These are phyloP conservation scores for Octopus sinensis DNA, from an alignment of 1,140 invertebrate species.

Conservation along the genomic window DNA sequence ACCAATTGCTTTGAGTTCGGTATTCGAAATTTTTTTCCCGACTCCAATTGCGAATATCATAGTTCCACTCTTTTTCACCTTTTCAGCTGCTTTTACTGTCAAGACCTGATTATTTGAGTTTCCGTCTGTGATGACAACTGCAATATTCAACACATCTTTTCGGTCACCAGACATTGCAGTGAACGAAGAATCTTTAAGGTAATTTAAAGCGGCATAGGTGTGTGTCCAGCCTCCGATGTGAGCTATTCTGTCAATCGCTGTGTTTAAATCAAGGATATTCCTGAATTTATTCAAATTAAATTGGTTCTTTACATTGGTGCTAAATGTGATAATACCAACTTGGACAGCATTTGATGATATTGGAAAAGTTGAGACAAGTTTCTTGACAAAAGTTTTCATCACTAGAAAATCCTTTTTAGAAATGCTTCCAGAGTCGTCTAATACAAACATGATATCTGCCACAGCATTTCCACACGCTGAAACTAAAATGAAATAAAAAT, in stretches of 20 bases:
- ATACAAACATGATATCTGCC: constrained; percentile 43
- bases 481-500: too few relatives aligned
- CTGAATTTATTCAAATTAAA: constrained; percentile 15
- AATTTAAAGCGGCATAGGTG: constrained; percentile 19
- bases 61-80: constrained; percentile 27
- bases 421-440: constrained; percentile 41
- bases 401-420: constrained; percentile 37
- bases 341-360: constrained; percentile 6
- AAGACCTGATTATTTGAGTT: constrained; percentile 23
- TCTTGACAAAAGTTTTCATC: constrained; percentile 35
- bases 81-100: constrained; percentile 25
- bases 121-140: constrained; percentile 25
- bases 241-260: constrained; percentile 9
- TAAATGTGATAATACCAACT: constrained; percentile 34
- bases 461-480: too few relatives aligned
- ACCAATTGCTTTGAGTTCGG: constrained; percentile 25
- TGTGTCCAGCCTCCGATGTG: neutral
- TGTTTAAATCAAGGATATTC: neutral
- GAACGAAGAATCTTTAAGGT: neutral
- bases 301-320: constrained; percentile 29
- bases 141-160: constrained; percentile 15
- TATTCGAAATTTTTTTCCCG: constrained; percentile 19
- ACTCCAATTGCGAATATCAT: constrained; percentile 31
- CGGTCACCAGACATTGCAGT: constrained; percentile 24
- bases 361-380: constrained; percentile 23